Evolutionary conservation across 2,888 invertebrate species (phyloP).

Genomic region (Graphium colonna): DNA sequence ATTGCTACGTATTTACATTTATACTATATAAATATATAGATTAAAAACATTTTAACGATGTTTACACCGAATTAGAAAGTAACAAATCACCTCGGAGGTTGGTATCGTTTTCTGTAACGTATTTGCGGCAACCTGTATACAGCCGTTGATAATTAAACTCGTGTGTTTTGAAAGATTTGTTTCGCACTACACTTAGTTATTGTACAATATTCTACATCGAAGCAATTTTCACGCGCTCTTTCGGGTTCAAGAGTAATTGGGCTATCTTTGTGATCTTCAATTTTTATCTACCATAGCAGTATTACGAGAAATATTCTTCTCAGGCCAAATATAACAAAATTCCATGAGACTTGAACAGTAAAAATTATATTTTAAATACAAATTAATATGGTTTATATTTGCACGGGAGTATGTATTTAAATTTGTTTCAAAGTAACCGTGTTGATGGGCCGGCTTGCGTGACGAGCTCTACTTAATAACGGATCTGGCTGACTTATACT

Average conservation of each 20-base stretch:
- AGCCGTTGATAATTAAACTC: conserved; percentile 5
- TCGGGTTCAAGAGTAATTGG: conserved; percentile 7
- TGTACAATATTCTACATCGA: background rate
- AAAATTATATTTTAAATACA: background rate
- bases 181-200: conserved; percentile 5
- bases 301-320: conserved; percentile 2
- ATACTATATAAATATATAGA: too few species aligned
- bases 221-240: conserved; percentile 10
- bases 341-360: background rate
- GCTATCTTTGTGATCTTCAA: conserved; percentile 2
- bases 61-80: conserved; percentile 1
- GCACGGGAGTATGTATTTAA: background rate
- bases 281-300: background rate
- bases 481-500: background rate
- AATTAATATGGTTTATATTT: background rate
- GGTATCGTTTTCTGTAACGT: conserved; percentile 6
- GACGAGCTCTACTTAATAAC: background rate
- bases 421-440: background rate
- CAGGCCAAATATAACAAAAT: background rate
- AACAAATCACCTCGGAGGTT: conserved; percentile 1
- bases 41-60: conserved; percentile 1
- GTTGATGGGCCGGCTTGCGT: background rate
- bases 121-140: background rate
- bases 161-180: conserved; percentile 5
- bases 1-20: background rate